Evolutionary conservation across 2,113 vertebrate species (phyloP).

Genomic region (Cebus imitator): DNA sequence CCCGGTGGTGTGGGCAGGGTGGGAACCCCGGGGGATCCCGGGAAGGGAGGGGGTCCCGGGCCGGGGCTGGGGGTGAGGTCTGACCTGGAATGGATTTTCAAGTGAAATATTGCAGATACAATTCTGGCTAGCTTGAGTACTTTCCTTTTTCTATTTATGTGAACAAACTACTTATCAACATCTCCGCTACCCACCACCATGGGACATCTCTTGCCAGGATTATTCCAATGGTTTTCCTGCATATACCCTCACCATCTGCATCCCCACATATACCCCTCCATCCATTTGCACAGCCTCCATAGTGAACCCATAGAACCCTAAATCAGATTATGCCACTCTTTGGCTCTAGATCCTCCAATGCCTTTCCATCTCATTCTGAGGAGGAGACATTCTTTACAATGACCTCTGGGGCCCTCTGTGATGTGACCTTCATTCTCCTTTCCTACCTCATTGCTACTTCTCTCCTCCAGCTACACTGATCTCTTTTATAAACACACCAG

Average conservation of each 20-base stretch:
- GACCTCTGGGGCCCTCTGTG: neutral
- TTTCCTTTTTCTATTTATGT: neutral
- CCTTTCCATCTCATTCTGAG: neutral
- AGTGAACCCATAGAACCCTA: neutral
- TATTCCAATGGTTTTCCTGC: neutral
- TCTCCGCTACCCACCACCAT: accelerated
- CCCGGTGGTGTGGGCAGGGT: constrained; percentile 4
- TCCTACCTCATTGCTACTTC: neutral
- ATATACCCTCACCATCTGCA: neutral
- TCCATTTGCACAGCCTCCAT: accelerated
- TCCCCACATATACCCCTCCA: accelerated
- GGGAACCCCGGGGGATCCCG: neutral
- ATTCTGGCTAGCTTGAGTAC: neutral
- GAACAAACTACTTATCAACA: neutral
- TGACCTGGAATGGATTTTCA: neutral
- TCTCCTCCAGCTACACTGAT: neutral
- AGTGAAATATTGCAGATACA: neutral
- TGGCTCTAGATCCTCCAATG: neutral
- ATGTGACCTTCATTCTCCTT: neutral
- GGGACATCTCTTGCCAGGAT: neutral
- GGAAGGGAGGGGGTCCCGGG: neutral
- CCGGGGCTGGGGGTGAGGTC: neutral
- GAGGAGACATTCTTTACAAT: neutral
- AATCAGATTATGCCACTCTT: neutral
- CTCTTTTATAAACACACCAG: neutral